These are phyloP conservation scores for Alcedo quadribrachys DNA, from an alignment of 2,797 vertebrate species.

Conservation along the genomic window DNA sequence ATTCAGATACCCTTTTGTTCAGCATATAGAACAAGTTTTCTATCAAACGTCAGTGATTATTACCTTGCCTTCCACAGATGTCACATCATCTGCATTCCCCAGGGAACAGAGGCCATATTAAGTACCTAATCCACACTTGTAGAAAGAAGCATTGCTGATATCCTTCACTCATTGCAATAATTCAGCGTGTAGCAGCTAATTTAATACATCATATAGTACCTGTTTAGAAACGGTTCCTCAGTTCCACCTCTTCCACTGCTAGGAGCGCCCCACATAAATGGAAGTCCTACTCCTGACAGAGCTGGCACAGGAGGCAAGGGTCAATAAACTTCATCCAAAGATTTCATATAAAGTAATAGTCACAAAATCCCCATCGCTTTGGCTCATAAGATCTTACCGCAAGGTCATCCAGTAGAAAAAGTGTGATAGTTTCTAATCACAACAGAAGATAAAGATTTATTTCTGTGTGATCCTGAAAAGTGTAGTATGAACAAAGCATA, in stretches of 20 bases:
- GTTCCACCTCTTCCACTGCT: not conserved
- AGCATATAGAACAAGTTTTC: not conserved
- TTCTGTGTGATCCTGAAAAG: not conserved
- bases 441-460: not conserved
- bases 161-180: not conserved
- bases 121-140: not conserved
- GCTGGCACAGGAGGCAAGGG: not conserved
- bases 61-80: not conserved
- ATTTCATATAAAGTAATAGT: not conserved
- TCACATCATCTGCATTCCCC: not conserved
- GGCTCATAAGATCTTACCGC: not conserved
- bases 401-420: not conserved
- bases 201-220: not conserved
- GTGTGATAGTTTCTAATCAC: not conserved
- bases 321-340: not conserved
- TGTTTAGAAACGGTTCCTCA: not conserved
- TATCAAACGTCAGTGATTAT: not conserved
- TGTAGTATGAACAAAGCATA: not conserved
- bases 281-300: not conserved
- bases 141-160: not conserved
- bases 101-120: not conserved
- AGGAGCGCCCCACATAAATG: not conserved
- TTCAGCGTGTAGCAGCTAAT: not conserved
- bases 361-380: not conserved
- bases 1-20: not conserved